These are phyloP conservation scores for Acanthosepion lycidas DNA, from an alignment of 2,888 invertebrate genomes.

Conservation along the genomic window DNA sequence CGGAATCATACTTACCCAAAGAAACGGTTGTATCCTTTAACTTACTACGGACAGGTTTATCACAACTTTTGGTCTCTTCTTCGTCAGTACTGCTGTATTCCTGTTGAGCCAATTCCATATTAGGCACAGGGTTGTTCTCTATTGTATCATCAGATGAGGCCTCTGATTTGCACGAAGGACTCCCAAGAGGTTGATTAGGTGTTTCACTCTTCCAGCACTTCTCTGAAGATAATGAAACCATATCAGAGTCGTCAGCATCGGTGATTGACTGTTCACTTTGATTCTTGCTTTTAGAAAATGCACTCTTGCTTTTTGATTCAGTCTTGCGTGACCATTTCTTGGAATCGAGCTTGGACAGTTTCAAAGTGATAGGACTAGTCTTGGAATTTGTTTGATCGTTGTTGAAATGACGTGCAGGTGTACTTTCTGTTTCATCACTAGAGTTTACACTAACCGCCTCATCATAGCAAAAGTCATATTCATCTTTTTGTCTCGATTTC, in stretches of 20 bases:
- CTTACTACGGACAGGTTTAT: neutral
- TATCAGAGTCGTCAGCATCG: neutral
- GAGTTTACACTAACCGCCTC: neutral
- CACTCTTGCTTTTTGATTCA: neutral
- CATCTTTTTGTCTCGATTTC: neutral
- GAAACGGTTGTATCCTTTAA: neutral
- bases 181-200: neutral
- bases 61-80: conserved; percentile 35
- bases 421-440: neutral
- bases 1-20: conserved; percentile 14
- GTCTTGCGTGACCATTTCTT: conserved; percentile 40
- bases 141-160: conserved; percentile 41
- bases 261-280: neutral
- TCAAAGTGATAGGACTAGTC: conserved; percentile 39
- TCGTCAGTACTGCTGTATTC: conserved; percentile 33
- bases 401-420: neutral
- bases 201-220: neutral
- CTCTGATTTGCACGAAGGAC: neutral
- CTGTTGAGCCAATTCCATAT: neutral
- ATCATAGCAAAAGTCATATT: neutral
- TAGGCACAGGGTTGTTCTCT: conserved; percentile 36
- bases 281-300: neutral
- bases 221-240: neutral
- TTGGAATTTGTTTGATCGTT: conserved; percentile 12
- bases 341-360: conserved; percentile 37